These are phyloP conservation scores for Corella eumyota DNA, from an alignment of 23 tunicate genomes.

Conservation along the genomic window DNA sequence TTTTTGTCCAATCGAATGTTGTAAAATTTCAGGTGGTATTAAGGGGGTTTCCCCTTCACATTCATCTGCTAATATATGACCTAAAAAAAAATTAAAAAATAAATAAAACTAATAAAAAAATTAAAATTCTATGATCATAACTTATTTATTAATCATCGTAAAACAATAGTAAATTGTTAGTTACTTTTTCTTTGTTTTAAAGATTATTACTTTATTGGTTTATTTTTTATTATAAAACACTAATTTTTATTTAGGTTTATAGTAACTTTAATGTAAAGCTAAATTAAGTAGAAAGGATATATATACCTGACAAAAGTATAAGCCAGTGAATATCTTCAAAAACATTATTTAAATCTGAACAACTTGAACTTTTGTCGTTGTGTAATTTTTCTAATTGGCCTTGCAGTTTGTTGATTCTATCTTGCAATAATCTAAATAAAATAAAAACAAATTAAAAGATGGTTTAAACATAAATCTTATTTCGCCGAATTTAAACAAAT, in stretches of 20 bases:
- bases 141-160: too few species aligned
- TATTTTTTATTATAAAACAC: too few species aligned
- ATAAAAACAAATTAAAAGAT: neutral
- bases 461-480: neutral
- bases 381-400: slow-evolving; percentile 9
- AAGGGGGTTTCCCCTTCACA: slow-evolving; percentile 60
- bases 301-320: slow-evolving; percentile 36
- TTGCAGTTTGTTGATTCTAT: slow-evolving; percentile 19
- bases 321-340: slow-evolving; percentile 83
- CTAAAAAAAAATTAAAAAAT: slow-evolving; percentile 6
- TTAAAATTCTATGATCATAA: too few species aligned
- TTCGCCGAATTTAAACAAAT: too few species aligned
- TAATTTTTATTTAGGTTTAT: too few species aligned
- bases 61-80: slow-evolving; percentile 45
- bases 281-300: too few species aligned
- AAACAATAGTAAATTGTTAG: too few species aligned
- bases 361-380: neutral
- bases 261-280: too few species aligned
- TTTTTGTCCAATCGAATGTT: slow-evolving; percentile 45
- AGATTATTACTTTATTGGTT: too few species aligned
- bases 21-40: slow-evolving; percentile 41
- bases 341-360: slow-evolving; percentile 5
- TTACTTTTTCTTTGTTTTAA: too few species aligned
- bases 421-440: slow-evolving; percentile 14
- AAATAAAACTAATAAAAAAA: too few species aligned